A percentile compares a stretch with the other conserved stretches of the same genome.
These are phyloP conservation scores for Nannoperca obscura DNA, from an alignment of 2,797 vertebrate species.

Conservation along the genomic window DNA sequence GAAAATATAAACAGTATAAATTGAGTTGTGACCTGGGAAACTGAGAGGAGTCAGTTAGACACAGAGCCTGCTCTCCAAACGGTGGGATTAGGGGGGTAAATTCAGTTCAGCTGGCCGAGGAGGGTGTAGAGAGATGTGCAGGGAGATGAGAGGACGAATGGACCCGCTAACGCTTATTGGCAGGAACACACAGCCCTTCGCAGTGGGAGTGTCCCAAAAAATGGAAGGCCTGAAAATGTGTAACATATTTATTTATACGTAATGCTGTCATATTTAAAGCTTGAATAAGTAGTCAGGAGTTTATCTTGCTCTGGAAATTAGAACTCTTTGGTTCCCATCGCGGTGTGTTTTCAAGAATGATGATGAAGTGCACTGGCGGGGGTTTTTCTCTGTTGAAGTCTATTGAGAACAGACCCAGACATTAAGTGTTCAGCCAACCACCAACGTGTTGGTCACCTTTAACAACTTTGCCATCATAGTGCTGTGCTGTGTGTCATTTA, in stretches of 20 bases:
- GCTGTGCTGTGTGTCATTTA: conserved; percentile 1
- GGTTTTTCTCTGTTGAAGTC: neutral
- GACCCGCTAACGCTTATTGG: neutral
- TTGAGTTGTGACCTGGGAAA: conserved; percentile 15
- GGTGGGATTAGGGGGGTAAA: conserved; percentile 11
- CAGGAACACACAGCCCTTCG: neutral
- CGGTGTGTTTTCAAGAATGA: neutral
- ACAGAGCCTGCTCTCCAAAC: conserved; percentile 5
- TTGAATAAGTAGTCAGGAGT: neutral
- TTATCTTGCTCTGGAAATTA: neutral
- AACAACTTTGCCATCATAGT: conserved; percentile 5
- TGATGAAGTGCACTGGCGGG: neutral
- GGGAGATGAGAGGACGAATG: conserved; percentile 19
- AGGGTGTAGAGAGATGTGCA: neutral
- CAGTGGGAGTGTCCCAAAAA: neutral
- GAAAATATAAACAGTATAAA: conserved; percentile 13
- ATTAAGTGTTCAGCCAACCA: too few species aligned
- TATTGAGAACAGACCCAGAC: neutral
- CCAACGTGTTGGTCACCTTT: neutral
- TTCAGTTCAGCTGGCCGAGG: neutral
- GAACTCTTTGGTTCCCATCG: neutral
- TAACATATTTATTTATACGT: too few species aligned
- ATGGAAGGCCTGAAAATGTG: neutral
- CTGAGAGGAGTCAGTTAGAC: neutral
- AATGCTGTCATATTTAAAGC: neutral